Conservation (phyloP, 2,113 vertebrate genomes). For the Sterna hirundo region DNA sequence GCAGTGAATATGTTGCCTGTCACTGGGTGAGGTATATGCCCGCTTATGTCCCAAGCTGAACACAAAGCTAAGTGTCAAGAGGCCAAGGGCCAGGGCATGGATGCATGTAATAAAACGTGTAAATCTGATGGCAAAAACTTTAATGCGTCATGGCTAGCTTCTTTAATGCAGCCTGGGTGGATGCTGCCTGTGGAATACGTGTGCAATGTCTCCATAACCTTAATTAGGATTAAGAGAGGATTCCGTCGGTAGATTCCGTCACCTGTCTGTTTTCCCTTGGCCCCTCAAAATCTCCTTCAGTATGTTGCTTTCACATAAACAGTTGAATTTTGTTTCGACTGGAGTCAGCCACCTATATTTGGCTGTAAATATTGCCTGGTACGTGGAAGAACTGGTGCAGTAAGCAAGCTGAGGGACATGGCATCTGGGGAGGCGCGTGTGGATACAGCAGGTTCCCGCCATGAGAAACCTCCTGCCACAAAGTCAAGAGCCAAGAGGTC, state of each 20-base stretch:
- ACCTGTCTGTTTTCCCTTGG: background rate
- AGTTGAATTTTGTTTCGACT: background rate
- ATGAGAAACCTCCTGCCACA: background rate
- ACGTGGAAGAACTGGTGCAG: background rate
- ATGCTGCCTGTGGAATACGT: background rate
- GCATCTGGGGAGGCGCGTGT: background rate
- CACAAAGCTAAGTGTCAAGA: background rate
- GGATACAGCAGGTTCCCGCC: background rate
- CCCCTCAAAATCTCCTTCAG: background rate
- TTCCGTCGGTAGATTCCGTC: background rate
- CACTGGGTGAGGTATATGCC: background rate
- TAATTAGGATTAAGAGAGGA: background rate
- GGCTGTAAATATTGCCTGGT: background rate
- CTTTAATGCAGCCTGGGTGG: background rate
- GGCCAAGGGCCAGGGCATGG: no score
- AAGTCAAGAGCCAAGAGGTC: background rate
- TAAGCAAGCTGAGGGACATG: background rate
- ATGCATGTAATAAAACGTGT: background rate
- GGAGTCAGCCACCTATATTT: background rate
- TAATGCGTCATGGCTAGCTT: background rate
- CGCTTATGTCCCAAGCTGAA: background rate
- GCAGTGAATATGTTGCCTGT: background rate
- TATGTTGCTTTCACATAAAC: background rate
- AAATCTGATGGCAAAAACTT: background rate
- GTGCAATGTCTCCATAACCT: accelerated